Evolutionary conservation across 2,797 vertebrate species (phyloP), one percentile per base, ranked within the genome.

Genomic region (Triplophysa bombifrons): DNA sequence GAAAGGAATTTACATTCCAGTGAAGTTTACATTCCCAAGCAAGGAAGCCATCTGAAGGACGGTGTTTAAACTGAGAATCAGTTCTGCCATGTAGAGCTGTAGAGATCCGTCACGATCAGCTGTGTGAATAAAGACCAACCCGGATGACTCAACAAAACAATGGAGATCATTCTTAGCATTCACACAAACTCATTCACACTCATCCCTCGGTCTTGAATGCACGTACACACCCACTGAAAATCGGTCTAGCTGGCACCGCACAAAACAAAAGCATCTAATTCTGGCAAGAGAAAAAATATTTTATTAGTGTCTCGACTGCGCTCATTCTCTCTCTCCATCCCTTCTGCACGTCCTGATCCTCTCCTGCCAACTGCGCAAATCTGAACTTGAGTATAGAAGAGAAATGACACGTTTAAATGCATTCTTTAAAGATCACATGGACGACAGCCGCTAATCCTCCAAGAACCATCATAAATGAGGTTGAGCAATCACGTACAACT

Each of bases 101-200:
- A 25, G 20, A 46, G 22, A 44, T n/a, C 65, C 50, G 65, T 48
- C 74, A 76, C 64, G 10, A 34, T 78, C 68, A 55, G 69, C 60
- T 63, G 25, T 75, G 20, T 87, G 44, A 11, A 66, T 38, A 5
- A 70, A 8, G 75, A 68, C 77, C 71, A 80, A 53, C 74, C 69
- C 64, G 58, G 48, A 83, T 71, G 76, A 82, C 65, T 80, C 77
- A 56, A 53, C 46, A 44, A 34, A 27, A 83, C 84, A 84, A 83
- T 72, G 72, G 27, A 56, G 41, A 67, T 16, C 69, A 84, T 82
- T 83, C 80, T 81, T 64, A 22, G 41, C 74, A 20, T n/a, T 7
- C 60, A 53, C 72, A 46, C 50, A 38, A 72, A 55, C 25, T 27
- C 25, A 27, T 27, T 27, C 60, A 63, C 38, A 25, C 19, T 16